Percentiles rank a stretch among this genome's conserved stretches.
phyloP scores from a whole-genome alignment of 1,140 invertebrate genomes.

The Drepana arcuata region DNA sequence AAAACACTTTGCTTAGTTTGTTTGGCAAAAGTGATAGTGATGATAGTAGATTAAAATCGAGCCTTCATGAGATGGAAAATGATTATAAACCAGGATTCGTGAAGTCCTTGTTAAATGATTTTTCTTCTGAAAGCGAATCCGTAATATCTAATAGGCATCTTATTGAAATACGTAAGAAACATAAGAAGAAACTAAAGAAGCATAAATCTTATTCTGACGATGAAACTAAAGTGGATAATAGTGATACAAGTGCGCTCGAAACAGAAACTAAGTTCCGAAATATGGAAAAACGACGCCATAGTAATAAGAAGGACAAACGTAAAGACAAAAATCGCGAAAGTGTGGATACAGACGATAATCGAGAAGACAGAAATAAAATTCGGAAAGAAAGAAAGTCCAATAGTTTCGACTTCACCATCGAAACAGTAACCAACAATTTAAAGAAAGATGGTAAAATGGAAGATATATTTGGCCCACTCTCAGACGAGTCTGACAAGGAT shows the following conservation, averaged over 20 bases:
- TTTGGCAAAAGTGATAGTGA: slow-evolving; percentile 63
- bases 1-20: slow-evolving; percentile 51
- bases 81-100: slow-evolving; percentile 39
- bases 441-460: slow-evolving; percentile 85
- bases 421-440: slow-evolving; percentile 35
- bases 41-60: slow-evolving; percentile 48
- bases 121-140: slow-evolving; percentile 73
- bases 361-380: slow-evolving; percentile 74
- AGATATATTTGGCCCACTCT: slow-evolving; percentile 89
- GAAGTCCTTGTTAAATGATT: slow-evolving; percentile 53
- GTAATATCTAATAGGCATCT: slow-evolving; percentile 39
- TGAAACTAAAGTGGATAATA: slow-evolving; percentile 60
- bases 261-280: slow-evolving; percentile 50
- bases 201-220: slow-evolving; percentile 79
- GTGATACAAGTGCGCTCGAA: slow-evolving; percentile 23
- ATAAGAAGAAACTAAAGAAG: slow-evolving; percentile 88
- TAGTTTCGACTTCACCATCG: slow-evolving; percentile 29
- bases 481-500: slow-evolving; percentile 77
- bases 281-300: slow-evolving; percentile 75
- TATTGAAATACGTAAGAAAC: slow-evolving; percentile 78
- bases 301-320: slow-evolving; percentile 81
- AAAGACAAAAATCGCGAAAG: slow-evolving; percentile 79
- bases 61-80: slow-evolving; percentile 29
- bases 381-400: slow-evolving; percentile 73
- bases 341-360: slow-evolving; percentile 52